Conservation (phyloP, 2,797 vertebrate genomes). For the Prunella strophiata region DNA sequence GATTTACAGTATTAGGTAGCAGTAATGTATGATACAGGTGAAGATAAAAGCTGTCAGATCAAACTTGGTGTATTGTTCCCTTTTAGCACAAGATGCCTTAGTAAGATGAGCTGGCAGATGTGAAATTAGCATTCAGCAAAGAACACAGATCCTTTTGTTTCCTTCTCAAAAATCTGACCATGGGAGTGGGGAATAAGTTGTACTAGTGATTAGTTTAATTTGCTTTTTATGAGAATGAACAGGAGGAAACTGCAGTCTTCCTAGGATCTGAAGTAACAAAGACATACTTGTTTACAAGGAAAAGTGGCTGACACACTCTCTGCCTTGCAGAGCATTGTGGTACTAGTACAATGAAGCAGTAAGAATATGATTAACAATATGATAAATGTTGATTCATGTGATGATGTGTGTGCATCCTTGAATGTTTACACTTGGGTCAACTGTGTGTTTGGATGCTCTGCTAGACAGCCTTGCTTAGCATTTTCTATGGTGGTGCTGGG, state of each 20-base stretch:
- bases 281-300: neutral
- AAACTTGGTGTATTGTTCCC: neutral
- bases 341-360: neutral
- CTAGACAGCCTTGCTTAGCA: neutral
- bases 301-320: neutral
- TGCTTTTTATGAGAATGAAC: neutral
- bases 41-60: neutral
- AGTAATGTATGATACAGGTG: rapidly evolving
- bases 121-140: neutral
- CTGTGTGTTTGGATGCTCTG: neutral
- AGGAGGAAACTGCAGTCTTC: neutral
- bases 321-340: neutral
- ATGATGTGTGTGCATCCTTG: neutral
- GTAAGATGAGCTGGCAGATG: neutral
- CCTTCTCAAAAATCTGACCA: neutral
- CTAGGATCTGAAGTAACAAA: neutral
- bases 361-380: neutral
- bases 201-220: constrained; percentile 3
- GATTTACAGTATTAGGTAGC: neutral
- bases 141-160: neutral
- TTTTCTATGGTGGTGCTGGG: neutral
- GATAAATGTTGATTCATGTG: neutral
- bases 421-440: neutral
- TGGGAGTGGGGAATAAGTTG: neutral
- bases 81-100: neutral